Conservation (phyloP, 2,888 invertebrate species). For the Leptopilina drosophilae region DNA sequence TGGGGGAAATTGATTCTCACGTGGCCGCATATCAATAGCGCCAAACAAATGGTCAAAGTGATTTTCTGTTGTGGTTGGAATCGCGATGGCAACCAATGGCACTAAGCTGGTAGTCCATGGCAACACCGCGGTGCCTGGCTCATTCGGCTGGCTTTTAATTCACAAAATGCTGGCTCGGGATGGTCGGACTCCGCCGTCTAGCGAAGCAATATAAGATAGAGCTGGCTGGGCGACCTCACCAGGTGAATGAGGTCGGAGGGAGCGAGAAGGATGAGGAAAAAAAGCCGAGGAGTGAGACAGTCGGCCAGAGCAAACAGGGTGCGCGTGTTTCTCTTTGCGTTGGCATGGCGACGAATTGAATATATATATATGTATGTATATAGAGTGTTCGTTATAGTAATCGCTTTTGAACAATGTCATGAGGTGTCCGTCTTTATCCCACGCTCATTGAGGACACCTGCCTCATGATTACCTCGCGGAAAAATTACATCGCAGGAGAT, state of each 20-base stretch:
- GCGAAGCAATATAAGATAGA: constrained; percentile 44
- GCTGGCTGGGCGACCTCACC: constrained; percentile 51
- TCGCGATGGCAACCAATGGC: constrained; percentile 74
- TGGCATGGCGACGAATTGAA: constrained; percentile 66
- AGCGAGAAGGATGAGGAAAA: constrained; percentile 45
- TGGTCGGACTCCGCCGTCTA: constrained; percentile 56
- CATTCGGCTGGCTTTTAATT: constrained; percentile 66
- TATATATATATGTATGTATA: constrained; percentile 56
- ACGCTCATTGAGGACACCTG: constrained; percentile 74
- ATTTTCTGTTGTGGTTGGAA: constrained; percentile 75
- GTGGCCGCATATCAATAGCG: constrained; percentile 69
- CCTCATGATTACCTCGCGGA: constrained; percentile 68
- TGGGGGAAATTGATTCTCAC: constrained; percentile 65
- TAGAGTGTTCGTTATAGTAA: constrained; percentile 65
- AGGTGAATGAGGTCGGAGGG: constrained; percentile 68
- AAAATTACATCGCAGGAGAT: constrained; percentile 50
- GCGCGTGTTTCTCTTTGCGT: constrained; percentile 73
- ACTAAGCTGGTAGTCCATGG: constrained; percentile 58
- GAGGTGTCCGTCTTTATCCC: constrained; percentile 70
- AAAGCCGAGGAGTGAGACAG: constrained; percentile 44
- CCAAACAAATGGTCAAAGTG: constrained; percentile 75
- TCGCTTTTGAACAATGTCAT: constrained; percentile 66
- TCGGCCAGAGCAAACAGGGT: constrained; percentile 48
- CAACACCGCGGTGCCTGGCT: constrained; percentile 62
- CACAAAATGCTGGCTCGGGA: constrained; percentile 60